A percentile compares a stretch with the other conserved stretches of the same genome.
These are phyloP conservation scores for Erebia aethiops DNA, from an alignment of 2,888 invertebrate species.

Conservation along the genomic window DNA sequence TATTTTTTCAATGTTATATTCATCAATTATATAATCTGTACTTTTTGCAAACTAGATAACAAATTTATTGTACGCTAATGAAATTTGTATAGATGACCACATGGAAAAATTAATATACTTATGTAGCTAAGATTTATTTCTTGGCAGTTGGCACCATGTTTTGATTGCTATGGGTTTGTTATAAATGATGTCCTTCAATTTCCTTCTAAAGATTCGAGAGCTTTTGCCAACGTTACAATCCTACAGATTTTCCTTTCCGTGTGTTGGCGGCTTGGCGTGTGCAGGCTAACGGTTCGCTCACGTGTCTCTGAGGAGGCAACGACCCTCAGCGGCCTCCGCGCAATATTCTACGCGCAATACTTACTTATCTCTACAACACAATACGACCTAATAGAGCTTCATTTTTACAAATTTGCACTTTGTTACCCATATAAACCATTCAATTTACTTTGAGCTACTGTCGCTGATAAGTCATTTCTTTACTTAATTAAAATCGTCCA, in stretches of 20 bases:
- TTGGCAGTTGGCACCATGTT: too few species aligned
- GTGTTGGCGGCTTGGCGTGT: constrained; percentile 68
- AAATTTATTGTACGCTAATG: neutral
- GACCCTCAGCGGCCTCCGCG: constrained; percentile 80
- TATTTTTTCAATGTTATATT: neutral
- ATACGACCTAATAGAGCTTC: constrained; percentile 46
- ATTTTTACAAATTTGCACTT: constrained; percentile 19
- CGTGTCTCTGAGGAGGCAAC: constrained; percentile 79
- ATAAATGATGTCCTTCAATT: neutral
- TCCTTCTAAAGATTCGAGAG: neutral
- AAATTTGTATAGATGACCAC: neutral
- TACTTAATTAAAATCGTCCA: constrained; percentile 6
- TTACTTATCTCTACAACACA: constrained; percentile 26
- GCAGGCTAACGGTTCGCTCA: constrained; percentile 77
- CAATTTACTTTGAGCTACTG: constrained; percentile 16
- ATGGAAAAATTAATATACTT: neutral
- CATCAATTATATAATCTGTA: neutral
- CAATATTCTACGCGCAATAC: constrained; percentile 77
- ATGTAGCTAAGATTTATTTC: neutral
- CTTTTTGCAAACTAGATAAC: neutral
- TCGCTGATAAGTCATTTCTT: constrained; percentile 18
- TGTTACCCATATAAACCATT: constrained; percentile 9
- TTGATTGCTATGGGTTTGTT: too few species aligned
- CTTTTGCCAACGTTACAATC: constrained; percentile 59
- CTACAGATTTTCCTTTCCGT: constrained; percentile 73